Base-by-base conservation (phyloP, 2,797 vertebrate species). In the Psittacula derbiana region DNA sequence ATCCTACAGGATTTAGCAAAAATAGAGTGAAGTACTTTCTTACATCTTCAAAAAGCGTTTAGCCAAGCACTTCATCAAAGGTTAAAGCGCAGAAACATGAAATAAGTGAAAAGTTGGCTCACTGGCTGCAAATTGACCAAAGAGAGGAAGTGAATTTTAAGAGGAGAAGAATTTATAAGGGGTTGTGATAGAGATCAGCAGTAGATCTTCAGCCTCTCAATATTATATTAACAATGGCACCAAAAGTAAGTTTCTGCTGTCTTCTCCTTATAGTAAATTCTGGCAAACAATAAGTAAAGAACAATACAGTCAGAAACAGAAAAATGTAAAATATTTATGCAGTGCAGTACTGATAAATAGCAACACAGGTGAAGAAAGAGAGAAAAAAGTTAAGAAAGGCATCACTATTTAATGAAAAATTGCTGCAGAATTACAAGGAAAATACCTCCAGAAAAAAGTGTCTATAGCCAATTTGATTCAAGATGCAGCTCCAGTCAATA, bases 271-370 rank as follows among this genome's bases (percentile, higher is more conserved):
- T 17, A 74, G 61, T 62, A 80, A 91, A 95, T 91, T 67, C 82
- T 86, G 44, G 27, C 55, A 89, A 88, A 83, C 41, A 83, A 72
- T 40, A 76, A 88, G 53, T 11, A 78, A 93, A 91, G 61, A 91
- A 87, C 41, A 78, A 78, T 72, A 92, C 16, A 83, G 44, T 33
- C 60, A 93, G 65, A 86, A 95, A 46, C 17, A 88, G 38, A 75
- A 97, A 95, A 71, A 78, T 11, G 36, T 88, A 76, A 67, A 73
- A 91, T 76, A 96, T 79, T 89, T 88, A 96, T 80, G 90, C 72
- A 90, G 50, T 71, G 60, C 88, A 94, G 94, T 64, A 89, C 21
- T 69, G 40, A 89, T 83, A 89, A 95, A 91, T 85, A 96, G 86
- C 65, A 86, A 69, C 55, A 94, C 65, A 86, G 11, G 3, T 33